phyloP scores from a whole-genome alignment of 1,140 invertebrate species.

The Temnothorax longispinosus region DNA sequence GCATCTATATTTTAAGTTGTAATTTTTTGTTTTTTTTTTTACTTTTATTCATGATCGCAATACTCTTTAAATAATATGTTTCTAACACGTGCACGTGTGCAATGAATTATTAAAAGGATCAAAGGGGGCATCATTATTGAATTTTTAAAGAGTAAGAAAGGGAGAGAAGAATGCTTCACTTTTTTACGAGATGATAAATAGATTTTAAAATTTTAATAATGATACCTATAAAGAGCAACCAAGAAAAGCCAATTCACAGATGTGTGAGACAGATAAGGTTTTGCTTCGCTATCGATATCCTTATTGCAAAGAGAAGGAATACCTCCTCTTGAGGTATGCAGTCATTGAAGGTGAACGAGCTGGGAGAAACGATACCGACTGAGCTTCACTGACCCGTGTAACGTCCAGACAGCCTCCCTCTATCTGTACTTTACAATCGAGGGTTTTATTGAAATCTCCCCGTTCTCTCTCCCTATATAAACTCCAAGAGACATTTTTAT shows the following conservation, averaged over 20 bases:
- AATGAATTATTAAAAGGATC: neutral
- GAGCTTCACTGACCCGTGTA: slow-evolving; percentile 81
- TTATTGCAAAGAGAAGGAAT: neutral
- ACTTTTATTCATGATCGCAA: neutral
- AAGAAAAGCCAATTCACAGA: neutral
- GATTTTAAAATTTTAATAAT: slow-evolving; percentile 9
- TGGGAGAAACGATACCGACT: slow-evolving; percentile 67
- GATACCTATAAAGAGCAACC: neutral
- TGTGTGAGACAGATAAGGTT: slow-evolving; percentile 28
- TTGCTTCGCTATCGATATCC: slow-evolving; percentile 3
- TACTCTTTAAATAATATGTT: neutral
- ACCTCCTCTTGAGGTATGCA: slow-evolving; percentile 24
- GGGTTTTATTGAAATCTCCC: slow-evolving; percentile 83
- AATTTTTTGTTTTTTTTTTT: neutral
- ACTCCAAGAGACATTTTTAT: slow-evolving; percentile 84
- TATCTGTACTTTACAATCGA: slow-evolving; percentile 82
- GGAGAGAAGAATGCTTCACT: neutral
- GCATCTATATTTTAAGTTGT: neutral
- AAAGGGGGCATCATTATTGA: neutral
- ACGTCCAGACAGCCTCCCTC: slow-evolving; percentile 75
- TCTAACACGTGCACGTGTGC: neutral
- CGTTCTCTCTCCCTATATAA: slow-evolving; percentile 77
- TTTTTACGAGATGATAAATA: neutral
- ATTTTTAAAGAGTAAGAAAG: neutral
- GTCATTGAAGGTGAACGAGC: slow-evolving; percentile 46